Conservation (phyloP, 2,888 invertebrate genomes). For the Hirtodrosophila histrioides region DNA sequence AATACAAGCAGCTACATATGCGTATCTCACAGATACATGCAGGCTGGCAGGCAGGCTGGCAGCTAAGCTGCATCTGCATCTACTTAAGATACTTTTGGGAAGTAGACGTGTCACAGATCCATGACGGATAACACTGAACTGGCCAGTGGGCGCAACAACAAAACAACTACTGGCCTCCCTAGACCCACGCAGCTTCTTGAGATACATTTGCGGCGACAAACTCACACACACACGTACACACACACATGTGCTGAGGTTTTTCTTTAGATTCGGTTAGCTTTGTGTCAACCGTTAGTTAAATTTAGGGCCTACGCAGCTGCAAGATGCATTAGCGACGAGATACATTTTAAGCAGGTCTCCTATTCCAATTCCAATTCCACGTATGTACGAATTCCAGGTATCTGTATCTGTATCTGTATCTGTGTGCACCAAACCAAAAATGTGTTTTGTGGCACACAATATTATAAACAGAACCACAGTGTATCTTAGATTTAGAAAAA, state of each 20-base stretch:
- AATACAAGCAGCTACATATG: conserved; percentile 35
- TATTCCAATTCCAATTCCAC: conserved; percentile 10
- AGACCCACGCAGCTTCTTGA: conserved; percentile 43
- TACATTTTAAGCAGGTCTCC: conserved; percentile 29
- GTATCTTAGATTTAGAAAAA: no score
- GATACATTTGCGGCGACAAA: conserved; percentile 21
- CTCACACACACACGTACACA: not conserved
- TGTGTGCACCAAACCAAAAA: no score
- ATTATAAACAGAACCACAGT: no score
- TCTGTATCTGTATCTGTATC: no score
- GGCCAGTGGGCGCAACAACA: conserved; percentile 42
- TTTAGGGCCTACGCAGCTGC: conserved; percentile 52
- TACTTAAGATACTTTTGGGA: conserved; percentile 36
- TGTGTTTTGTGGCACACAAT: no score
- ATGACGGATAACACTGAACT: conserved; percentile 28
- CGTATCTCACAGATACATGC: conserved; percentile 43
- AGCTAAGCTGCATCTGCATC: conserved; percentile 41
- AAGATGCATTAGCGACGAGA: conserved; percentile 25
- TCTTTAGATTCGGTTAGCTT: no score
- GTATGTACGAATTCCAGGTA: conserved; percentile 6
- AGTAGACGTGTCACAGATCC: conserved; percentile 53
- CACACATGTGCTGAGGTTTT: conserved; percentile 5
- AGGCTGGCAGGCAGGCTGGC: conserved; percentile 4
- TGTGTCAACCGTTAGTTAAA: conserved; percentile 51
- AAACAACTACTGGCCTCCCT: conserved; percentile 1